Conservation (phyloP, 2,797 vertebrate genomes). For the Cuniculus paca region DNA sequence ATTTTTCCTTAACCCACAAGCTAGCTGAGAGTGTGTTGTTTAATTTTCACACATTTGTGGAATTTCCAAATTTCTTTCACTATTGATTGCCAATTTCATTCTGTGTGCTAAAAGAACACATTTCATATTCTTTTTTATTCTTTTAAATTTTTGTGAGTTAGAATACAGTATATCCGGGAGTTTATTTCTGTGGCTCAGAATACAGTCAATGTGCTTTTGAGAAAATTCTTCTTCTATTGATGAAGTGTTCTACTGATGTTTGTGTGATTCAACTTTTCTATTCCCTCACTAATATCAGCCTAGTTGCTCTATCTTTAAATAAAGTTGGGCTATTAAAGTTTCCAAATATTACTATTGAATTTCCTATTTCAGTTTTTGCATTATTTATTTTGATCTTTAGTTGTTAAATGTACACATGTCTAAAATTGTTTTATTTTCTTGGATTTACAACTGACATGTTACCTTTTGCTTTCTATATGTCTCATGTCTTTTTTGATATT, state of each 20-base stretch:
- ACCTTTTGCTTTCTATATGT: not conserved
- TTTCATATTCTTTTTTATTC: not conserved
- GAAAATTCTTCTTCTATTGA: not conserved
- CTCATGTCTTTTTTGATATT: not conserved
- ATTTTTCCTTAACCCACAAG: not conserved
- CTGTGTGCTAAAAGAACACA: not conserved
- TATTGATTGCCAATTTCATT: not conserved
- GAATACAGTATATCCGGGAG: too few species aligned
- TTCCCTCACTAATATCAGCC: not conserved
- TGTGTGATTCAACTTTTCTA: not conserved
- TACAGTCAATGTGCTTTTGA: not conserved
- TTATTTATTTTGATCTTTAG: not conserved
- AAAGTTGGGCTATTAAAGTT: not conserved
- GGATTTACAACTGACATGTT: not conserved
- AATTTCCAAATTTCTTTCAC: conserved; percentile 4
- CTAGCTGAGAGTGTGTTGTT: not conserved
- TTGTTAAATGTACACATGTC: not conserved
- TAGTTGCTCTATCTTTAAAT: not conserved
- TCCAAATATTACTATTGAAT: not conserved
- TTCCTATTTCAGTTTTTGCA: not conserved
- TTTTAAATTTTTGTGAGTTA: not conserved
- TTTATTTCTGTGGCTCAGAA: not conserved
- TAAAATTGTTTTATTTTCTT: not conserved
- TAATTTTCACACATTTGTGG: not conserved
- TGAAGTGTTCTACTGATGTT: not conserved